Evolutionary conservation across 1,140 invertebrate species (phyloP).

Genomic region (Apis laboriosa): DNA sequence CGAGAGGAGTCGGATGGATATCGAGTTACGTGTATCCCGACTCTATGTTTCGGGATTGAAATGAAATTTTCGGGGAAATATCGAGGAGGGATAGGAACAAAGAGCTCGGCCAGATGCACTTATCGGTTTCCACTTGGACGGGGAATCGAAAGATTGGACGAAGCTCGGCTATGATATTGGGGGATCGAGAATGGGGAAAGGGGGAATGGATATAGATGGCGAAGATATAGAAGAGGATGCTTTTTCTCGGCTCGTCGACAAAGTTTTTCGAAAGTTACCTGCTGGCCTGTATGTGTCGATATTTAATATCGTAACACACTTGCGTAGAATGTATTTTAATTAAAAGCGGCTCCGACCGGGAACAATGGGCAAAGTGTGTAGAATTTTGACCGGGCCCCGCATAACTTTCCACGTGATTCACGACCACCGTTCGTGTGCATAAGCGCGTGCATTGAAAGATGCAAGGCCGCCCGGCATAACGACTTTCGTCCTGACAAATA

Average conservation of each 20-base stretch:
- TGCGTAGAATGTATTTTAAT: conserved; percentile 27
- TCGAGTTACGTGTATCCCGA: conserved; percentile 13
- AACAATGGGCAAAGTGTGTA: conserved; percentile 37
- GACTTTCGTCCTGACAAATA: conserved; percentile 10
- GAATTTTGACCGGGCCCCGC: conserved; percentile 38
- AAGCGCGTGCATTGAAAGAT: conserved; percentile 41
- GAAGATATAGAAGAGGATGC: too few relatives aligned
- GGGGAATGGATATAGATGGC: conserved; percentile 15
- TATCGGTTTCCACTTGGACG: conserved; percentile 32
- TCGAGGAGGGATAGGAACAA: not conserved
- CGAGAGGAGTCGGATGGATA: not conserved
- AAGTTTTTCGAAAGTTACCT: too few relatives aligned
- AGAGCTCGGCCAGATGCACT: conserved; percentile 26
- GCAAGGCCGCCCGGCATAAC: conserved; percentile 15
- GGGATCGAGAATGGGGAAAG: conserved; percentile 19
- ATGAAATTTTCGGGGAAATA: conserved; percentile 12
- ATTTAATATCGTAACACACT: conserved; percentile 5
- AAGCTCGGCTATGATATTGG: conserved; percentile 20
- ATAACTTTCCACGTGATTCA: conserved; percentile 48
- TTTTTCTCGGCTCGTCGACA: too few relatives aligned
- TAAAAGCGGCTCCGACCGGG: not conserved
- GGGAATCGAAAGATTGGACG: not conserved
- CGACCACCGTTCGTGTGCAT: not conserved
- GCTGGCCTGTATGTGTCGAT: not conserved
- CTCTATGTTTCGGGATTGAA: conserved; percentile 19